Percentiles rank a stretch among this genome's conserved stretches.
phyloP scores from a whole-genome alignment of 2,113 vertebrate genomes.

The Tragulus kanchil region DNA sequence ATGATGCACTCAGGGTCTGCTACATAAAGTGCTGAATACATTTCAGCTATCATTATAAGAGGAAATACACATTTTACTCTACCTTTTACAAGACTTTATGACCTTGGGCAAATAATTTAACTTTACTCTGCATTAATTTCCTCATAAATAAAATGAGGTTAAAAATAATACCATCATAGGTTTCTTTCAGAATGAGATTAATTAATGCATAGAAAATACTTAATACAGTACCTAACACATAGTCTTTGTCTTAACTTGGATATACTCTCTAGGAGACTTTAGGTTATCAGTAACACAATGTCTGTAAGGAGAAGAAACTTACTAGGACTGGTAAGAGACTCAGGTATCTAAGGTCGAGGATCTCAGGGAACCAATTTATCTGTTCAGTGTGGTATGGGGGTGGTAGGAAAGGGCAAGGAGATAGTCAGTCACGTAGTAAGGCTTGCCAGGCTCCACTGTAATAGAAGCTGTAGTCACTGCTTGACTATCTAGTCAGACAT shows the following conservation, averaged over 20 bases:
- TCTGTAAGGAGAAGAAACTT: neutral
- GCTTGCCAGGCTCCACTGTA: neutral
- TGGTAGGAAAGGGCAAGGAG: neutral
- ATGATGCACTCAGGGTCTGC: neutral
- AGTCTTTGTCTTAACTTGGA: neutral
- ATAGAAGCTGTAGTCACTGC: neutral
- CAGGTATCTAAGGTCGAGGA: conserved; percentile 6
- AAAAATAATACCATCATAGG: conserved; percentile 1
- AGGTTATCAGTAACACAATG: neutral
- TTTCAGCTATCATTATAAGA: neutral
- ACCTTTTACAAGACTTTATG: neutral
- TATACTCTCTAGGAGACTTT: neutral
- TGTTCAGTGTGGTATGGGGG: neutral
- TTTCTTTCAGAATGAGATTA: conserved; percentile 39
- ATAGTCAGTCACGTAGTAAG: neutral
- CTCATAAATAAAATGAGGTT: conserved; percentile 30
- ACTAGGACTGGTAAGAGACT: neutral
- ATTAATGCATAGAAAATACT: neutral
- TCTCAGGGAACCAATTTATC: neutral
- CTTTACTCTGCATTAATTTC: conserved; percentile 3
- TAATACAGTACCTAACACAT: neutral
- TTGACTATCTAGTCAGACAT: neutral
- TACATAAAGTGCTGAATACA: neutral
- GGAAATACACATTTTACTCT: neutral
- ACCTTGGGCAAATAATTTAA: neutral